A percentile compares a stretch with the other conserved stretches of the same genome.
Evolutionary conservation across 2,113 vertebrate genomes (phyloP).

Genomic region (Condylura cristata): DNA sequence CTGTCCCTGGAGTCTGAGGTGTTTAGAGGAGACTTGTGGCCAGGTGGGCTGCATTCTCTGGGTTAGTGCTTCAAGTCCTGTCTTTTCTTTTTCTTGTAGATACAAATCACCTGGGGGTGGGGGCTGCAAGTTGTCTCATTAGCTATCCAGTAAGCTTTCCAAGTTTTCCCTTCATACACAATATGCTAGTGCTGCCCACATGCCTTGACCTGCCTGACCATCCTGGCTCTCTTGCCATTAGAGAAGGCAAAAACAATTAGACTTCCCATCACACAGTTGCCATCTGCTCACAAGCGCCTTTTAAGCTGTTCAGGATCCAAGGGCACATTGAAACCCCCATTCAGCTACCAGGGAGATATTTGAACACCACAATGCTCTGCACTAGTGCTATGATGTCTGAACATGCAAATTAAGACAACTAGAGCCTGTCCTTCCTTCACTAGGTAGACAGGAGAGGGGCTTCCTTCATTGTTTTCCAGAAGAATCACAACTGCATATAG

Average conservation of each 20-base stretch:
- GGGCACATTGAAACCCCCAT: constrained; percentile 64
- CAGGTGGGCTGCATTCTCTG: background rate
- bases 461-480: constrained; percentile 58
- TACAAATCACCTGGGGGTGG: background rate
- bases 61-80: constrained; percentile 22
- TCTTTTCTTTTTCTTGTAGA: constrained; percentile 42
- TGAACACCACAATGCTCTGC: constrained; percentile 14
- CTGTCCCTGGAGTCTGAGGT: background rate
- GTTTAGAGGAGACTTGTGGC: background rate
- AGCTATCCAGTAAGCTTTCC: constrained; percentile 64
- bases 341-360: constrained; percentile 51
- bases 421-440: constrained; percentile 36
- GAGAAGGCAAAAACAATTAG: constrained; percentile 68
- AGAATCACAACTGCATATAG: constrained; percentile 45
- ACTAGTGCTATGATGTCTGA: constrained; percentile 26
- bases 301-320: constrained; percentile 68
- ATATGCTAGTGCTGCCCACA: constrained; percentile 50
- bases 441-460: constrained; percentile 23
- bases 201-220: constrained; percentile 59
- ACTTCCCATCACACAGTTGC: constrained; percentile 66
- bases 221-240: constrained; percentile 53
- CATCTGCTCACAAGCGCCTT: constrained; percentile 68
- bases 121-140: constrained; percentile 57
- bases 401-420: constrained; percentile 58
- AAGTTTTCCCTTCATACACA: constrained; percentile 61